phyloP scores from a whole-genome alignment of 2,888 invertebrate species.

The Pseudococcus jackbeardsleyi region DNA sequence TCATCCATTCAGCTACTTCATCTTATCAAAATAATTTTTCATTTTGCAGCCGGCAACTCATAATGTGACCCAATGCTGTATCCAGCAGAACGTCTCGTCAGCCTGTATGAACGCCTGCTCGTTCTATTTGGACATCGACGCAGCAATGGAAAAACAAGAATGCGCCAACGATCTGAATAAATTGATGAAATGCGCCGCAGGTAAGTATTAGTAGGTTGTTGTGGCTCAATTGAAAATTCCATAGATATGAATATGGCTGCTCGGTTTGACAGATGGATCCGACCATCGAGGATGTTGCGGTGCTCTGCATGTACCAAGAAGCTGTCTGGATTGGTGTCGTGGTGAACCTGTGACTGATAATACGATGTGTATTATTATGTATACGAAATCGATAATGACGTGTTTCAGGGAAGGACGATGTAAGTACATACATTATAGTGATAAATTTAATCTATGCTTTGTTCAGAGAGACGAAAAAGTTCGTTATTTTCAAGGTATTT shows the following conservation, averaged over 20 bases:
- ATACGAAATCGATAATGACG: slow-evolving; percentile 82
- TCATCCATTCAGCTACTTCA: not conserved
- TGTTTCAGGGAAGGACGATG: slow-evolving; percentile 86
- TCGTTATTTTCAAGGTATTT: too few relatives aligned
- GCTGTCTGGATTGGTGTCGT: slow-evolving; percentile 87
- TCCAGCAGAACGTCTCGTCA: slow-evolving; percentile 82
- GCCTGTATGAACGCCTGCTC: slow-evolving; percentile 87
- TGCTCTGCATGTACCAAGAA: slow-evolving; percentile 82
- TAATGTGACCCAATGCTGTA: slow-evolving; percentile 86
- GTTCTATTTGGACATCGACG: slow-evolving; percentile 86
- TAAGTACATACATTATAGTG: slow-evolving; percentile 68
- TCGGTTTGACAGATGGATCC: slow-evolving; percentile 71
- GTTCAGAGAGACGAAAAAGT: too few relatives aligned
- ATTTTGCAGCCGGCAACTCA: slow-evolving; percentile 73
- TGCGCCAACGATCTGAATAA: slow-evolving; percentile 88
- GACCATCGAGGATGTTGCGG: slow-evolving; percentile 89
- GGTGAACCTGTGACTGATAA: slow-evolving; percentile 80
- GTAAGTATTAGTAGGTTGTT: slow-evolving; percentile 69
- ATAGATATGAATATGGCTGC: too few relatives aligned
- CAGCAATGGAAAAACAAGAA: slow-evolving; percentile 83
- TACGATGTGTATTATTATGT: slow-evolving; percentile 78
- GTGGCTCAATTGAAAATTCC: too few relatives aligned
- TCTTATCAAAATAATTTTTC: slow-evolving; percentile 64
- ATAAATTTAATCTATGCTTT: too few relatives aligned
- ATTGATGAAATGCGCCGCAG: slow-evolving; percentile 87